phyloP scores from a whole-genome alignment of 2,113 vertebrate species.

The Ivindomyrus marchei region DNA sequence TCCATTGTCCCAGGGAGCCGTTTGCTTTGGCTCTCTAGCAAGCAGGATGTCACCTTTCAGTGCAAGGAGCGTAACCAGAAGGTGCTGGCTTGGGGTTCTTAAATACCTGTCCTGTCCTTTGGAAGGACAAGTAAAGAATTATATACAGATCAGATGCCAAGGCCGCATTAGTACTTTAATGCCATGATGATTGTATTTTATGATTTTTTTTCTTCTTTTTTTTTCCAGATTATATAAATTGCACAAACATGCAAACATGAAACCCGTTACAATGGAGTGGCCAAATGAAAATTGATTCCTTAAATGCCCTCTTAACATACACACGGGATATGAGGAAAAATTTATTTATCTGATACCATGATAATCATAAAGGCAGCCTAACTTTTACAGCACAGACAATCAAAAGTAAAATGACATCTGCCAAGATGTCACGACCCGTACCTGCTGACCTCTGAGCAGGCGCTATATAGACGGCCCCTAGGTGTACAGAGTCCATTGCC shows the following conservation, averaged over 20 bases:
- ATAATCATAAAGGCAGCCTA: background rate
- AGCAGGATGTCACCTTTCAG: background rate
- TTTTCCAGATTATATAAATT: background rate
- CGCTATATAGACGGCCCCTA: background rate
- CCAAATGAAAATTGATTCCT: background rate
- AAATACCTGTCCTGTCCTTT: background rate
- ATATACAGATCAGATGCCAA: background rate
- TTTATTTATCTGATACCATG: background rate
- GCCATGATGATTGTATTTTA: background rate
- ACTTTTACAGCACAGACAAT: background rate
- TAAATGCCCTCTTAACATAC: background rate
- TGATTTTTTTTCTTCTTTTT: no score
- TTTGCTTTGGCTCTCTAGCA: background rate
- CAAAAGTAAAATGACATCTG: background rate
- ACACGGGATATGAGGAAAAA: no score
- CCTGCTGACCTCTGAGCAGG: background rate
- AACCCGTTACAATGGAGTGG: background rate
- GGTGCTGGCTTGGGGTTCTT: background rate
- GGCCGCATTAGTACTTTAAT: background rate
- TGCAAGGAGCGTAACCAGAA: background rate
- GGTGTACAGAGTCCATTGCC: background rate
- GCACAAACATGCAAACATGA: background rate
- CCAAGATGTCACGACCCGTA: background rate
- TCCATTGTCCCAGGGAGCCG: background rate
- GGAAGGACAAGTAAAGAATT: background rate